A percentile compares a stretch with the other conserved stretches of the same genome.
Evolutionary conservation across 2,113 vertebrate genomes (phyloP).

Genomic region (Mesembrinibis cayennensis): DNA sequence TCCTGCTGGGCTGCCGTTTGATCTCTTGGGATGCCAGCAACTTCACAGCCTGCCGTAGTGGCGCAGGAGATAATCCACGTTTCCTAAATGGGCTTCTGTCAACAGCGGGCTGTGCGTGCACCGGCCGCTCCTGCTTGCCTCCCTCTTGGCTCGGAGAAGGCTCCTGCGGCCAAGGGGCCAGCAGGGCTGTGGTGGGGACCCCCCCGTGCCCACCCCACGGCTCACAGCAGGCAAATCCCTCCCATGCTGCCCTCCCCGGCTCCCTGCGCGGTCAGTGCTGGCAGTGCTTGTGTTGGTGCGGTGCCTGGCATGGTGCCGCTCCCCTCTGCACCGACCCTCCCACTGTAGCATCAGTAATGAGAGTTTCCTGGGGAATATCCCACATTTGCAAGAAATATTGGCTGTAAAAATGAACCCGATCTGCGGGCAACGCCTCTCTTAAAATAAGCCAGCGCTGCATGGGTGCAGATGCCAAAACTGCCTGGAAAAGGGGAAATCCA

Average conservation of each 20-base stretch:
- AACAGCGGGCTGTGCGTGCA: neutral
- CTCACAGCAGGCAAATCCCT: neutral
- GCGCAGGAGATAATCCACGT: accelerated
- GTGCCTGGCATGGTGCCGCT: neutral
- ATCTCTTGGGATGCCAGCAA: neutral
- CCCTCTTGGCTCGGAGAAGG: accelerated
- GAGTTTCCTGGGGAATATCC: slow-evolving; percentile 35
- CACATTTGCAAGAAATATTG: neutral
- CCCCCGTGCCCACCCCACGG: accelerated
- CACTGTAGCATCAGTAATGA: neutral
- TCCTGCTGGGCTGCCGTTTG: neutral
- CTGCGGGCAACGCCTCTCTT: neutral
- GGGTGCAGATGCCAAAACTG: neutral
- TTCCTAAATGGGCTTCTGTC: slow-evolving; percentile 31
- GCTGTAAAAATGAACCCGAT: neutral
- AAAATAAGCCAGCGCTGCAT: neutral
- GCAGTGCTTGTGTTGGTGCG: neutral
- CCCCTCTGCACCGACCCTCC: accelerated
- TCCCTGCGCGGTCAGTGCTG: accelerated
- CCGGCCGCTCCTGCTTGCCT: neutral
- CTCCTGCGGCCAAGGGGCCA: accelerated
- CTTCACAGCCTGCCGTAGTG: neutral
- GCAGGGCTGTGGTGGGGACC: neutral
- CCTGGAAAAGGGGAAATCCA: neutral
- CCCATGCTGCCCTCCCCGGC: accelerated